phyloP scores from a whole-genome alignment of 2,113 vertebrate genomes.

The Bubo blakistoni region DNA sequence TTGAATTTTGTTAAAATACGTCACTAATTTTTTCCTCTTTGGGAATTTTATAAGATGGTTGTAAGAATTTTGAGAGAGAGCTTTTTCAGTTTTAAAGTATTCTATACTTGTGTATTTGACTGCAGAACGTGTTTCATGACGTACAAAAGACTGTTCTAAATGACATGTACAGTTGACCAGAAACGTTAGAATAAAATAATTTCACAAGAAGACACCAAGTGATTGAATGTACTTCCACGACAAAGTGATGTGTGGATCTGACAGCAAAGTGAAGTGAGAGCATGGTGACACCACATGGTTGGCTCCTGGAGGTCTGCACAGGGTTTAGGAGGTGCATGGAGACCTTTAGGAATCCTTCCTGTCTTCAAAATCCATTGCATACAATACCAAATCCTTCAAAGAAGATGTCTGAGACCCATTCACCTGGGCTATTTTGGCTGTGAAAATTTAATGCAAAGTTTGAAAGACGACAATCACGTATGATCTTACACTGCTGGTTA shows the following conservation, averaged over 20 bases:
- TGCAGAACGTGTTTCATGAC: background rate
- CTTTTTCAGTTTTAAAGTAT: background rate
- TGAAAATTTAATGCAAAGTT: background rate
- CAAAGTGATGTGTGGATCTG: background rate
- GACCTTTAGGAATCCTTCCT: background rate
- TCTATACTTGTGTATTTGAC: background rate
- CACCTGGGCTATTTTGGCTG: background rate
- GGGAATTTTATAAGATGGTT: background rate
- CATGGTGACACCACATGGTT: background rate
- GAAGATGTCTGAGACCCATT: background rate
- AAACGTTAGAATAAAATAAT: background rate
- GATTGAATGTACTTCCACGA: background rate
- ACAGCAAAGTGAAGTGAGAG: background rate
- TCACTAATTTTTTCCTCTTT: constrained; percentile 15
- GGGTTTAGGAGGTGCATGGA: background rate
- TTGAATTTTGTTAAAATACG: constrained; percentile 47
- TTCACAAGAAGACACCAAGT: background rate
- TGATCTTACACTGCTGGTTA: background rate
- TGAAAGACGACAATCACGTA: rapidly evolving
- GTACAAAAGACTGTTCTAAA: background rate
- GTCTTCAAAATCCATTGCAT: background rate
- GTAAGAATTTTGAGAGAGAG: background rate
- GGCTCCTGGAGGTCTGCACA: background rate
- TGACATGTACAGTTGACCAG: background rate
- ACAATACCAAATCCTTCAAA: background rate